phyloP scores from a whole-genome alignment of 2,113 vertebrate species.

The Guaruba guarouba region DNA sequence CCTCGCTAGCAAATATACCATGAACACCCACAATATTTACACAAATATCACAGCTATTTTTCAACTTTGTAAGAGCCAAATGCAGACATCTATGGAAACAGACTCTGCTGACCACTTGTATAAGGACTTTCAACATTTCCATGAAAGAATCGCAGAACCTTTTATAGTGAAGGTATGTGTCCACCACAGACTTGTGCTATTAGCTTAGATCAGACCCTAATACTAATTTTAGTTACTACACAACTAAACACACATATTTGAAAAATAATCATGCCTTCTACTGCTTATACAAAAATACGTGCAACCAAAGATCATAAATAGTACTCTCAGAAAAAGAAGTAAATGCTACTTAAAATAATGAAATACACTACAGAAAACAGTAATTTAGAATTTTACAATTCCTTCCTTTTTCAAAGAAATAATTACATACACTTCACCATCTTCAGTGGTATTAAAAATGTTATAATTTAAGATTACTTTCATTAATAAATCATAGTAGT shows the following conservation, averaged over 20 bases:
- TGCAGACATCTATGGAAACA: not conserved
- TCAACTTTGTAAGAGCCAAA: not conserved
- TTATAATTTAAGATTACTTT: slow-evolving; percentile 60
- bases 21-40: not conserved
- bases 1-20: not conserved
- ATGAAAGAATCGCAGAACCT: not conserved
- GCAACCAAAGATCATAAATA: slow-evolving; percentile 2
- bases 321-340: slow-evolving; percentile 44
- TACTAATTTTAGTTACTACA: not conserved
- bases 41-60: not conserved
- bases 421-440: slow-evolving; percentile 62
- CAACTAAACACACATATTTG: not conserved
- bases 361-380: slow-evolving; percentile 47
- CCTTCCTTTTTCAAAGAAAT: slow-evolving; percentile 61
- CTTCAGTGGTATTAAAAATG: slow-evolving; percentile 62
- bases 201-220: not conserved
- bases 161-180: not conserved
- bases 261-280: not conserved
- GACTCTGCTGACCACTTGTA: not conserved
- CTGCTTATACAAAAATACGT: not conserved
- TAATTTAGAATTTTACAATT: slow-evolving; percentile 67
- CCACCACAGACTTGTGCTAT: not conserved
- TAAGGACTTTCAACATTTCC: not conserved
- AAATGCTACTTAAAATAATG: slow-evolving; percentile 53
- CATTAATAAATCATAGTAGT: slow-evolving; percentile 67